These are phyloP conservation scores for Xiphophorus maculatus DNA, from an alignment of 2,113 vertebrate genomes.

Conservation along the genomic window DNA sequence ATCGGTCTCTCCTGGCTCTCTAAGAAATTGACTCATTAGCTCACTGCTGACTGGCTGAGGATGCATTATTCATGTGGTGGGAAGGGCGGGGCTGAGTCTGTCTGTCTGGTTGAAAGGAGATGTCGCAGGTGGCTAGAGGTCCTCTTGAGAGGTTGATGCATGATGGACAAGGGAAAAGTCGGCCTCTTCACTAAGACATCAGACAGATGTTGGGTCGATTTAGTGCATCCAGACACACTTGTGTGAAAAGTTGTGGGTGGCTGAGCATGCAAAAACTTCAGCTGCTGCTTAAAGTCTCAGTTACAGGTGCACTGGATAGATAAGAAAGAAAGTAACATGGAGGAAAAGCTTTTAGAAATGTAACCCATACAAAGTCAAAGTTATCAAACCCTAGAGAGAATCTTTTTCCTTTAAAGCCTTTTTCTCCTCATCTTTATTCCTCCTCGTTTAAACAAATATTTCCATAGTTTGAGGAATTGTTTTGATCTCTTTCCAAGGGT, in stretches of 20 bases:
- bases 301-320: constrained; percentile 6
- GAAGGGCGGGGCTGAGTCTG: constrained; percentile 39
- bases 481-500: neutral
- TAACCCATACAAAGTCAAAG: neutral
- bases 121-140: constrained; percentile 68
- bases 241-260: constrained; percentile 46
- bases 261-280: constrained; percentile 37
- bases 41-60: constrained; percentile 62
- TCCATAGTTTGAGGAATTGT: neutral
- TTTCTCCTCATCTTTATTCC: neutral
- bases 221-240: constrained; percentile 47
- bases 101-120: constrained; percentile 20
- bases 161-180: constrained; percentile 54
- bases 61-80: constrained; percentile 80
- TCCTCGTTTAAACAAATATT: neutral
- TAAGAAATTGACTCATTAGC: constrained; percentile 77
- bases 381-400: neutral
- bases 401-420: neutral
- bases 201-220: constrained; percentile 71
- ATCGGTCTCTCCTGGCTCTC: constrained; percentile 67
- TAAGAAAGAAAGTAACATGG: constrained; percentile 5
- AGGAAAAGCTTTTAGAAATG: constrained; percentile 1
- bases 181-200: constrained; percentile 69
- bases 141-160: constrained; percentile 52
- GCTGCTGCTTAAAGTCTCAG: constrained; percentile 11